Evolutionary conservation across 2,797 vertebrate genomes (phyloP).

Genomic region (Momotus momota): DNA sequence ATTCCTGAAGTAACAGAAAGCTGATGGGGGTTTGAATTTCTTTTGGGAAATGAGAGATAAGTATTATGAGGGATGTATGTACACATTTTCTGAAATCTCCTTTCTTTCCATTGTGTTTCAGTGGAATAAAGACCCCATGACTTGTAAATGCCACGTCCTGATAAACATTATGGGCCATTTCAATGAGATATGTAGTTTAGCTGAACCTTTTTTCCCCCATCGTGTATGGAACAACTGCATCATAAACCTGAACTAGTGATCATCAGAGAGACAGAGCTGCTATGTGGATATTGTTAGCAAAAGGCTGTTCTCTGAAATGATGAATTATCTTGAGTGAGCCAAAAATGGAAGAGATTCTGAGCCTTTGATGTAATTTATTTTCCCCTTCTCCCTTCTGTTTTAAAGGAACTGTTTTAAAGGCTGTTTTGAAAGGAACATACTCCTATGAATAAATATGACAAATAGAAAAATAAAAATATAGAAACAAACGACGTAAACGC

Average conservation of each 20-base stretch:
- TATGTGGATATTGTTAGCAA: background rate
- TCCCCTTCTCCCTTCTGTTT: background rate
- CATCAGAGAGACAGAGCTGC: background rate
- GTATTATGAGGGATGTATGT: background rate
- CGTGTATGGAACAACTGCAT: background rate
- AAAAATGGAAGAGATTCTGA: slow-evolving; percentile 7
- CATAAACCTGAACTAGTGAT: background rate
- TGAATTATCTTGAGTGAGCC: background rate
- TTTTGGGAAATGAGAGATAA: background rate
- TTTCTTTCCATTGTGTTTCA: background rate
- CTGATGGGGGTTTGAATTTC: background rate
- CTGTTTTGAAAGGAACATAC: slow-evolving; percentile 52
- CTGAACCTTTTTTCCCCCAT: background rate
- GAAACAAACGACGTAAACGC: slow-evolving; percentile 70
- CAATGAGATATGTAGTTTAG: background rate
- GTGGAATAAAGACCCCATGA: background rate
- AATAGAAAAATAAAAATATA: slow-evolving; percentile 65
- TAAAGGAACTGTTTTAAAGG: background rate
- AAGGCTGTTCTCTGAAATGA: slow-evolving; percentile 4
- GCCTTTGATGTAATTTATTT: slow-evolving; percentile 42
- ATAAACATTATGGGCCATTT: background rate
- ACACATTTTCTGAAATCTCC: background rate
- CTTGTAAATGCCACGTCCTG: background rate
- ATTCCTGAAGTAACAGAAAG: background rate
- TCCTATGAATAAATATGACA: slow-evolving; percentile 73